phyloP scores from a whole-genome alignment of 92 coral and sea anemone species.

The Zoanthus sociatus region DNA sequence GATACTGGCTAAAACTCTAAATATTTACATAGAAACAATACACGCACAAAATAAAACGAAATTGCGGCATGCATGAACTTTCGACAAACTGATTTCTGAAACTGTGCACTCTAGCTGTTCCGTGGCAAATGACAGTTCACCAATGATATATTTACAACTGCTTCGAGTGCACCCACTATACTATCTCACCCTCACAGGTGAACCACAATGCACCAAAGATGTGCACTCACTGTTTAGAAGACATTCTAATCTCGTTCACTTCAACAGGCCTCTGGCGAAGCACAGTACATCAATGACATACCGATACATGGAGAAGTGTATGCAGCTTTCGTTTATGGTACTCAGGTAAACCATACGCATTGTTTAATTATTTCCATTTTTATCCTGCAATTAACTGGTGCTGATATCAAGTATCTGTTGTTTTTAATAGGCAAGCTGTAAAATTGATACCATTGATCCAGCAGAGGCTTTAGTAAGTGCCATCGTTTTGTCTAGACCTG shows the following conservation, averaged over 20 bases:
- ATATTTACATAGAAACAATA: too few species aligned
- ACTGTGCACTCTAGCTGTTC: background rate
- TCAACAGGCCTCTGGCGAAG: background rate
- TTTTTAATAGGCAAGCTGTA: too few species aligned
- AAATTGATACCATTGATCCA: too few species aligned
- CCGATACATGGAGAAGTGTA: conserved; percentile 84
- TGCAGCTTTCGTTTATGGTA: conserved; percentile 87
- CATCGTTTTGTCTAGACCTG: too few species aligned
- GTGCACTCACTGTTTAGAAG: conserved; percentile 62
- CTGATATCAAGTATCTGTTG: too few species aligned
- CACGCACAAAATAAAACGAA: too few species aligned
- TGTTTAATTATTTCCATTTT: too few species aligned
- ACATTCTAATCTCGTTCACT: background rate
- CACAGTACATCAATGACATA: background rate
- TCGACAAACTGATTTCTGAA: background rate
- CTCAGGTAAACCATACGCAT: conserved; percentile 67
- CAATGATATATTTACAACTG: background rate
- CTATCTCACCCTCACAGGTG: conserved; percentile 65
- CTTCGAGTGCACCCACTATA: background rate
- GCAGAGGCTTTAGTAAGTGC: too few species aligned
- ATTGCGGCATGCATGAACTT: background rate
- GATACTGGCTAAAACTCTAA: too few species aligned
- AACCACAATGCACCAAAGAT: conserved; percentile 86
- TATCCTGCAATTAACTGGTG: too few species aligned
- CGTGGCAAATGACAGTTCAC: background rate